Percentiles rank a stretch among this genome's conserved stretches.
These are phyloP conservation scores for Eumeta japonica DNA, from an alignment of 1,140 invertebrate genomes.

Conservation along the genomic window DNA sequence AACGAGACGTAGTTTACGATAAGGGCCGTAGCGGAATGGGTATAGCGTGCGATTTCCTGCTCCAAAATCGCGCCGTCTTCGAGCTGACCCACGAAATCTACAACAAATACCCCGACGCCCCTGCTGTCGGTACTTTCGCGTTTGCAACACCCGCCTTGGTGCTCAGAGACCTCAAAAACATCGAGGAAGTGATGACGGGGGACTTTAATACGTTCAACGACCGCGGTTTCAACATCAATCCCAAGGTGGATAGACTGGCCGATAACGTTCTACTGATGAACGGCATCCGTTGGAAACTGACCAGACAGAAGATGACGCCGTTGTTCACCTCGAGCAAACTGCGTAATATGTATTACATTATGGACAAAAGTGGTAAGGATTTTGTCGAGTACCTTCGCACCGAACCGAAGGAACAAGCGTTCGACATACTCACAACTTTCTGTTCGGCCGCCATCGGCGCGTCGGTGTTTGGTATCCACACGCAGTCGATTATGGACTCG, in stretches of 20 bases:
- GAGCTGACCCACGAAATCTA: slow-evolving; percentile 17
- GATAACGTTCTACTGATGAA: slow-evolving; percentile 54
- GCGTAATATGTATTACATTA: slow-evolving; percentile 44
- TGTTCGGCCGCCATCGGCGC: slow-evolving; percentile 18
- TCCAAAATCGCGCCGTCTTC: too few species aligned
- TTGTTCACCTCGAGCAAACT: slow-evolving; percentile 49
- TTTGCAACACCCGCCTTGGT: slow-evolving; percentile 39
- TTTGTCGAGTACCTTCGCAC: slow-evolving; percentile 20
- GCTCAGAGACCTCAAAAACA: slow-evolving; percentile 49
- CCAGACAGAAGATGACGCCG: slow-evolving; percentile 44
- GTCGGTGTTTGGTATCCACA: slow-evolving; percentile 14
- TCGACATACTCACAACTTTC: slow-evolving; percentile 10
- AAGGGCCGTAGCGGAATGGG: too few species aligned
- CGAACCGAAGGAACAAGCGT: slow-evolving; percentile 13
- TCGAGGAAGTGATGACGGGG: slow-evolving; percentile 46
- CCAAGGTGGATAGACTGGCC: slow-evolving; percentile 55
- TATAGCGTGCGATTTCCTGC: too few species aligned
- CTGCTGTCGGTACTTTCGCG: slow-evolving; percentile 32
- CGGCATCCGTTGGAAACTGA: slow-evolving; percentile 41
- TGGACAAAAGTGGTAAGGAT: slow-evolving; percentile 30
- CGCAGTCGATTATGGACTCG: neutral
- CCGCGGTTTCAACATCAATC: slow-evolving; percentile 43
- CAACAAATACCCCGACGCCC: slow-evolving; percentile 15
- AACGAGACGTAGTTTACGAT: too few species aligned
- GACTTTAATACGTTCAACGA: slow-evolving; percentile 54